Conservation (phyloP, 2,797 vertebrate genomes). For the Oceanodroma leucorhoa region DNA sequence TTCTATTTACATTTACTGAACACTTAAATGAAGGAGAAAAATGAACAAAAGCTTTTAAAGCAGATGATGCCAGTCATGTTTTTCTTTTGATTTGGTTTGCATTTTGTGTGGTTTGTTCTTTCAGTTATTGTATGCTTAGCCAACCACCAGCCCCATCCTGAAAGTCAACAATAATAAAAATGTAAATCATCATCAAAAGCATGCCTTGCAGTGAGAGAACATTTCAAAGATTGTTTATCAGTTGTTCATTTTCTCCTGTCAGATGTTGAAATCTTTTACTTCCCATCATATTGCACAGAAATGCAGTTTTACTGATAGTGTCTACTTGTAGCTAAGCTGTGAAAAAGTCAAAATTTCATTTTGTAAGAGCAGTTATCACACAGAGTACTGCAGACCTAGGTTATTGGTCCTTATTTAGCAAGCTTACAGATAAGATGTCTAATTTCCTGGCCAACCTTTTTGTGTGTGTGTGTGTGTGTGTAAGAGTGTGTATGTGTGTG, state of each 20-base stretch:
- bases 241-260: conserved; percentile 80
- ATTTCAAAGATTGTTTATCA: conserved; percentile 79
- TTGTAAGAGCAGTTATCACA: conserved; percentile 79
- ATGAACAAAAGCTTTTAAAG: not conserved
- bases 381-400: conserved; percentile 58
- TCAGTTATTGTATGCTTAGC: conserved; percentile 50
- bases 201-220: conserved; percentile 68
- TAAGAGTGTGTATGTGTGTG: conserved; percentile 19
- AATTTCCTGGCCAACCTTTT: conserved; percentile 79
- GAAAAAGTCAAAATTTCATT: conserved; percentile 82
- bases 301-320: conserved; percentile 76
- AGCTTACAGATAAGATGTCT: conserved; percentile 81
- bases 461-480: conserved; percentile 34
- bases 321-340: conserved; percentile 74
- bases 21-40: conserved; percentile 2
- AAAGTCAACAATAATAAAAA: conserved; percentile 79
- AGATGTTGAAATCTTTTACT: conserved; percentile 77
- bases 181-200: conserved; percentile 72
- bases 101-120: conserved; percentile 36
- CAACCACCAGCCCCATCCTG: conserved; percentile 38
- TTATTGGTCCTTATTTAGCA: conserved; percentile 82
- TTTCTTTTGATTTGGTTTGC: conserved; percentile 10
- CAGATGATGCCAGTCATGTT: not conserved
- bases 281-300: conserved; percentile 74
- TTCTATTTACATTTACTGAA: not conserved